A percentile compares a stretch with the other conserved stretches of the same genome.
Evolutionary conservation across 2,113 vertebrate genomes (phyloP).

Genomic region (Acanthisitta chloris): DNA sequence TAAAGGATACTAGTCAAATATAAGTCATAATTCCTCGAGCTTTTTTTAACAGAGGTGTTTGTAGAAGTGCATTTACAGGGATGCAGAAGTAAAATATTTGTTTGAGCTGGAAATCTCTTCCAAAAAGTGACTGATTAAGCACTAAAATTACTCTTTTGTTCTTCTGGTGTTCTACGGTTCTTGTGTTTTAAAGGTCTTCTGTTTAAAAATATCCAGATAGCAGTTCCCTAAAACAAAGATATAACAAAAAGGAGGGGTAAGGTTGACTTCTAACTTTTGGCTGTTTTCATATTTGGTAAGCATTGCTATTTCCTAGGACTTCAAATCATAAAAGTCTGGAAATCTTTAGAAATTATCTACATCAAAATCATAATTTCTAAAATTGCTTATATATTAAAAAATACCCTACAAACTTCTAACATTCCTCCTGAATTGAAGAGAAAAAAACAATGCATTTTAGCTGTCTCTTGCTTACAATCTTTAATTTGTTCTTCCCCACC

Average conservation of each 20-base stretch:
- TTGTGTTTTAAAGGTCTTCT: not conserved
- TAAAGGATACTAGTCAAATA: slow-evolving; percentile 37
- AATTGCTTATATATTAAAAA: not conserved
- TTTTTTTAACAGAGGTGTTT: not conserved
- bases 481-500: not conserved
- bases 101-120: not conserved
- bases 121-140: not conserved
- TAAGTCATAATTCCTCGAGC: not conserved
- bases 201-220: not conserved
- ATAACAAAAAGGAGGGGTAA: not conserved
- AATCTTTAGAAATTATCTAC: not conserved
- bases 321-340: not conserved
- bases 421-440: not conserved
- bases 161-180: not conserved
- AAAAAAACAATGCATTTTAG: not conserved
- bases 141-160: not conserved
- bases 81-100: not conserved
- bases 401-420: not conserved
- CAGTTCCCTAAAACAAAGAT: not conserved
- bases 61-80: not conserved
- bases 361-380: not conserved
- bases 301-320: not conserved
- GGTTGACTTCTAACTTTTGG: not conserved
- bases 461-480: not conserved
- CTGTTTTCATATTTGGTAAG: not conserved